These are phyloP conservation scores for Acrobasis consociella DNA, from an alignment of 2,888 invertebrate species.

Conservation along the genomic window DNA sequence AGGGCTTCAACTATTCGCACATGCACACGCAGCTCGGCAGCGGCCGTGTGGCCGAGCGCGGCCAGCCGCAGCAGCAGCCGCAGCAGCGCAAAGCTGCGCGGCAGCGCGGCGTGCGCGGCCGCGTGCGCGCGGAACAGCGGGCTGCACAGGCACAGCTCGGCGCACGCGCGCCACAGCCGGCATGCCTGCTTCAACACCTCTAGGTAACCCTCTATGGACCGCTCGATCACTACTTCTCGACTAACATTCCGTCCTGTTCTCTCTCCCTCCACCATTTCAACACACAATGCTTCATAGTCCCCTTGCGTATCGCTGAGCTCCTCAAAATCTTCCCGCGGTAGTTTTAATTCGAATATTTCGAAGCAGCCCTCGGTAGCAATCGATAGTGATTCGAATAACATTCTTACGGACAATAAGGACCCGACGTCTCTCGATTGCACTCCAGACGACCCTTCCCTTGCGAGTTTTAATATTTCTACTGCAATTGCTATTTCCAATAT, in stretches of 20 bases:
- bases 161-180: slow-evolving; percentile 79
- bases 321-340: slow-evolving; percentile 55
- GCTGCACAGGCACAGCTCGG: slow-evolving; percentile 78
- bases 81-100: slow-evolving; percentile 65
- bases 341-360: slow-evolving; percentile 59
- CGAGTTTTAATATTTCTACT: slow-evolving; percentile 81
- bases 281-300: slow-evolving; percentile 51
- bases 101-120: slow-evolving; percentile 59
- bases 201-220: slow-evolving; percentile 51
- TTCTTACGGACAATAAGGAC: slow-evolving; percentile 67
- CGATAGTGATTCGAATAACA: slow-evolving; percentile 67
- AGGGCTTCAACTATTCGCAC: slow-evolving; percentile 69
- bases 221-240: slow-evolving; percentile 42
- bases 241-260: slow-evolving; percentile 38
- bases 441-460: slow-evolving; percentile 57
- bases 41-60: slow-evolving; percentile 36
- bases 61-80: slow-evolving; percentile 54
- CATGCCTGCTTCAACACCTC: slow-evolving; percentile 67
- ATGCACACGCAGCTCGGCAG: slow-evolving; percentile 54
- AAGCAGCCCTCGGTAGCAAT: slow-evolving; percentile 65
- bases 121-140: slow-evolving; percentile 77
- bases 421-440: slow-evolving; percentile 62
- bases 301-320: slow-evolving; percentile 57
- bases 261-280: slow-evolving; percentile 33
- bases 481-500: slow-evolving; percentile 84